Percentiles rank a stretch among this genome's conserved stretches.
These are phyloP conservation scores for Drosophila kokeensis DNA, from an alignment of 2,888 invertebrate species.

Conservation along the genomic window DNA sequence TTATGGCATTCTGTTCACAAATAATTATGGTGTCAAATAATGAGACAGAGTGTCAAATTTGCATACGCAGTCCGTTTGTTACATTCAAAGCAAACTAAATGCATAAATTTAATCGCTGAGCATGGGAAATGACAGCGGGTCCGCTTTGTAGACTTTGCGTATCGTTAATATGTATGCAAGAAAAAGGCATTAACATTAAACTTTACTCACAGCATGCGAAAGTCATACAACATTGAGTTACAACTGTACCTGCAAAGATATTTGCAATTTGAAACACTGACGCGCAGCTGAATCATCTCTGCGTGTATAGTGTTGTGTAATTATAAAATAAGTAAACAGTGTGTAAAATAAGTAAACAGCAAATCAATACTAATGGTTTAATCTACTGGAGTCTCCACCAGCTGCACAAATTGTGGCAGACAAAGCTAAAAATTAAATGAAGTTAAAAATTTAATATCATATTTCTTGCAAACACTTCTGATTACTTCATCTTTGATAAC, in stretches of 20 bases:
- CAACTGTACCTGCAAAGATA: slow-evolving; percentile 22
- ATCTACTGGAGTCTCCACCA: slow-evolving; percentile 67
- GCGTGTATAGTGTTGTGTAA: background rate
- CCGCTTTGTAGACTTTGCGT: slow-evolving; percentile 29
- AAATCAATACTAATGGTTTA: slow-evolving; percentile 52
- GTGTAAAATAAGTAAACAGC: slow-evolving; percentile 49
- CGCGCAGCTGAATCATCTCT: slow-evolving; percentile 23
- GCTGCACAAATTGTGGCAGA: slow-evolving; percentile 43
- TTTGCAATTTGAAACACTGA: slow-evolving; percentile 63
- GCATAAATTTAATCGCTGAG: slow-evolving; percentile 69
- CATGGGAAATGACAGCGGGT: slow-evolving; percentile 36
- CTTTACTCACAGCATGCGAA: slow-evolving; percentile 33
- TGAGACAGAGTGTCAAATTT: slow-evolving; percentile 80
- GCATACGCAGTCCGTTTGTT: slow-evolving; percentile 71
- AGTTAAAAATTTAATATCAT: background rate
- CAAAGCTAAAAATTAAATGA: slow-evolving; percentile 29
- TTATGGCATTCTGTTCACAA: slow-evolving; percentile 50
- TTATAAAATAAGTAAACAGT: slow-evolving; percentile 46
- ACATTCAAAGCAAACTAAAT: slow-evolving; percentile 64
- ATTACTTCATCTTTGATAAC: background rate
- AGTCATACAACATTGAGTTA: slow-evolving; percentile 32
- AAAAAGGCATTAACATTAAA: slow-evolving; percentile 11
- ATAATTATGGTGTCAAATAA: slow-evolving; percentile 79
- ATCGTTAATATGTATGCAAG: slow-evolving; percentile 1
- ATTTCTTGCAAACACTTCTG: background rate